Conservation (phyloP, 2,888 invertebrate genomes). For the Hirtodrosophila alboralis region DNA sequence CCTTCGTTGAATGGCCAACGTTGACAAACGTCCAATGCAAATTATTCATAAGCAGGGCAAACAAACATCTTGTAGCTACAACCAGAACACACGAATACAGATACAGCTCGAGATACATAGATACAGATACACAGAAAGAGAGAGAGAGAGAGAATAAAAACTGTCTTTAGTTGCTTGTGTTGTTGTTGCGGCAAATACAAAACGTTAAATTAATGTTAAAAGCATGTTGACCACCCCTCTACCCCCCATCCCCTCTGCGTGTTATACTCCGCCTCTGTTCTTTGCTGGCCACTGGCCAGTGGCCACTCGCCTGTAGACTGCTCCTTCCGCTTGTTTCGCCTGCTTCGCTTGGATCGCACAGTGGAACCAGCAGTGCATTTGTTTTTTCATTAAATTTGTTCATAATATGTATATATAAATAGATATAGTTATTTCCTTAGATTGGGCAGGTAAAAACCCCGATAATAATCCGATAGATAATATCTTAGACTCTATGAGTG, state of each 20-base stretch:
- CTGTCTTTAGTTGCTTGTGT: constrained; percentile 20
- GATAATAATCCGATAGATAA: too few relatives aligned
- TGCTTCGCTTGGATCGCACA: too few relatives aligned
- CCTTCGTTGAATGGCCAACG: constrained; percentile 9
- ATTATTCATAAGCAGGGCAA: constrained; percentile 71
- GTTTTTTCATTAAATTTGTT: too few relatives aligned
- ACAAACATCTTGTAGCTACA: constrained; percentile 60
- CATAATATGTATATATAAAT: too few relatives aligned
- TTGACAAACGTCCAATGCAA: constrained; percentile 62
- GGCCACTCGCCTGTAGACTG: constrained; percentile 12
- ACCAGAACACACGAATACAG: constrained; percentile 3
- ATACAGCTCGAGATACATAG: background rate
- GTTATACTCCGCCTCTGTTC: constrained; percentile 11
- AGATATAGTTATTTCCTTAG: too few relatives aligned
- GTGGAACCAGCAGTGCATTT: too few relatives aligned
- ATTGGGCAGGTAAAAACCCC: too few relatives aligned
- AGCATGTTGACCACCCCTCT: too few relatives aligned
- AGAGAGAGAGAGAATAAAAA: constrained; percentile 6
- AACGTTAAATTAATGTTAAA: constrained; percentile 62
- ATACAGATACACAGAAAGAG: background rate
- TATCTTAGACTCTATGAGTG: too few relatives aligned
- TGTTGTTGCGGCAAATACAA: constrained; percentile 38
- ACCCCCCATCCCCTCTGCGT: constrained; percentile 20
- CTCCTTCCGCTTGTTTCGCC: background rate
- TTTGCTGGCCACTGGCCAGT: constrained; percentile 28